phyloP scores from a whole-genome alignment of 37 sponge, comb jelly and placozoan species.

The Geodia barretti region DNA sequence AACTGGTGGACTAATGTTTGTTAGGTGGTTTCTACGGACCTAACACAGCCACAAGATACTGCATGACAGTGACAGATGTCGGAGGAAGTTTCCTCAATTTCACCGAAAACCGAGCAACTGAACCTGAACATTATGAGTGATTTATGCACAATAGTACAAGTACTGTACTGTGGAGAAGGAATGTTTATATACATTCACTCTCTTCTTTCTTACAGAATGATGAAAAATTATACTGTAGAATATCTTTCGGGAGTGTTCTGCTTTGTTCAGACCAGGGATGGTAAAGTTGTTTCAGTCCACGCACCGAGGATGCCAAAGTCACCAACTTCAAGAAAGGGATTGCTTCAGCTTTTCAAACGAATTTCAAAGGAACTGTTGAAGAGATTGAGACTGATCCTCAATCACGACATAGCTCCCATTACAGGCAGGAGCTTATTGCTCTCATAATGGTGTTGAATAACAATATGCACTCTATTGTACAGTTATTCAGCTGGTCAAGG shows the following conservation, averaged over 20 bases:
- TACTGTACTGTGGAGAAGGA: no score
- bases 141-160: no score
- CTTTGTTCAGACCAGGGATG: slow-evolving; percentile 46
- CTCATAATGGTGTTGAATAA: no score
- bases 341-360: slow-evolving; percentile 60
- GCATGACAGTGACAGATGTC: slow-evolving; percentile 24
- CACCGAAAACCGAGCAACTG: no score
- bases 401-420: slow-evolving; percentile 42
- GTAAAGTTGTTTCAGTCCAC: slow-evolving; percentile 39
- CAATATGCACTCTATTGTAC: no score
- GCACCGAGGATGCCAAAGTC: slow-evolving; percentile 25
- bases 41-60: slow-evolving; percentile 31
- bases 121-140: no score
- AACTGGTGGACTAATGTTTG: no score
- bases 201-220: no score
- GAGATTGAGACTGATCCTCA: slow-evolving; percentile 35
- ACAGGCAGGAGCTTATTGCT: slow-evolving; percentile 39
- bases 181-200: no score
- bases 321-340: slow-evolving; percentile 63
- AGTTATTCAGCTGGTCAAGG: no score
- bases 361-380: slow-evolving; percentile 32
- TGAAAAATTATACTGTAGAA: no score
- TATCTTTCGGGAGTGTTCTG: slow-evolving; percentile 20
- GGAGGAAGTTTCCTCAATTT: no score
- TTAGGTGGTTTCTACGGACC: slow-evolving; percentile 16